Conservation (phyloP, 2,113 vertebrate genomes). For the Cnemophilus loriae region DNA sequence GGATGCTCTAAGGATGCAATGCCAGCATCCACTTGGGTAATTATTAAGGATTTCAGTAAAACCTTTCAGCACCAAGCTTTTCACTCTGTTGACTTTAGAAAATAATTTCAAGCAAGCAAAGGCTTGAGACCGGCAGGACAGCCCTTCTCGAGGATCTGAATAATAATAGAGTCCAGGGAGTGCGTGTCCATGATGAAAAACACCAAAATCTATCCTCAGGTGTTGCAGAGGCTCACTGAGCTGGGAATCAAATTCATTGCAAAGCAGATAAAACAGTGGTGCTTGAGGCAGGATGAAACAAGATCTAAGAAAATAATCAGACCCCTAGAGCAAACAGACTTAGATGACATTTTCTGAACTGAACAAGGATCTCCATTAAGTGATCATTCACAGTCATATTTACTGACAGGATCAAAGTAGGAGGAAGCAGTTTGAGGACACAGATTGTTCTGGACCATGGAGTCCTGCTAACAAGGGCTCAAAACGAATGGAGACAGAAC, state of each 20-base stretch:
- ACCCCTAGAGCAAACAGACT: constrained; percentile 14
- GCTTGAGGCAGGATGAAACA: constrained; percentile 37
- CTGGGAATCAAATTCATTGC: constrained; percentile 24
- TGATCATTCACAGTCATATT: constrained; percentile 23
- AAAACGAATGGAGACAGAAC: neutral
- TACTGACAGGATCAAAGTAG: constrained; percentile 12
- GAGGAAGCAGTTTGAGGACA: neutral
- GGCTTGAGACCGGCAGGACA: neutral
- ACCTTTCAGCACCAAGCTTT: neutral
- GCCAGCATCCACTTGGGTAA: neutral
- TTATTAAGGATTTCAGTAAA: neutral
- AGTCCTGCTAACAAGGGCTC: neutral
- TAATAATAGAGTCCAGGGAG: constrained; percentile 11
- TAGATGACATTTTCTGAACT: constrained; percentile 34
- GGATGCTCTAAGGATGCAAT: neutral
- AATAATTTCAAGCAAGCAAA: neutral
- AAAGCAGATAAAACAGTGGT: constrained; percentile 26
- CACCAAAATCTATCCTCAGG: constrained; percentile 45
- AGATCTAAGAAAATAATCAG: constrained; percentile 52
- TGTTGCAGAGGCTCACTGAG: constrained; percentile 39
- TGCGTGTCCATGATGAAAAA: neutral
- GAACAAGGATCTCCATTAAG: constrained; percentile 19
- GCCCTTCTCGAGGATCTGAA: neutral
- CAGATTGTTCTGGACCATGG: neutral
- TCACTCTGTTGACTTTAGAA: neutral